These are phyloP conservation scores for Brachypalpus laphriformis DNA, from an alignment of 2,888 invertebrate species.

Conservation along the genomic window DNA sequence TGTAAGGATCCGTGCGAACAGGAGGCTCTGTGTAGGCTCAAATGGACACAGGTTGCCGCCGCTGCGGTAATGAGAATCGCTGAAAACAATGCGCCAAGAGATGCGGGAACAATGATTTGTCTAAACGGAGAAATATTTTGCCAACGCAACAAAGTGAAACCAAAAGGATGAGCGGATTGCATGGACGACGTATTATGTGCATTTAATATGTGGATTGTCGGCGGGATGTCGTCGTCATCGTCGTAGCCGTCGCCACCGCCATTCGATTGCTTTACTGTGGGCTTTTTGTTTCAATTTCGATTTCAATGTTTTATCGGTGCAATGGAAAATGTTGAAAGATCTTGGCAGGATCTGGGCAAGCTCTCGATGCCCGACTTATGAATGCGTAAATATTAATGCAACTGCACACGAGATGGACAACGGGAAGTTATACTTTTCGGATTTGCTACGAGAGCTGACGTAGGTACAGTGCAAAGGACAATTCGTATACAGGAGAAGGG, in stretches of 20 bases:
- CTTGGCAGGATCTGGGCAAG: not conserved
- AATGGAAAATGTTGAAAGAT: not conserved
- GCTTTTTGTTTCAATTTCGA: conserved; percentile 36
- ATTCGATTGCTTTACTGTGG: conserved; percentile 75
- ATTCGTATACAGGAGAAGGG: no score
- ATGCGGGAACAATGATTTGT: conserved; percentile 73
- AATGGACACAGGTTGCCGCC: conserved; percentile 16
- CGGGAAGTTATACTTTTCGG: conserved; percentile 23
- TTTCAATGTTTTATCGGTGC: conserved; percentile 13
- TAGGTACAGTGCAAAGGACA: no score
- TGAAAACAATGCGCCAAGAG: conserved; percentile 65
- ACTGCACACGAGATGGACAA: conserved; percentile 2
- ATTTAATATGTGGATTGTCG: conserved; percentile 66
- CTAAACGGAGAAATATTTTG: conserved; percentile 69
- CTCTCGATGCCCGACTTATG: conserved; percentile 49
- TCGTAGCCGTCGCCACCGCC: conserved; percentile 1
- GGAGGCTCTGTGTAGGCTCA: conserved; percentile 6
- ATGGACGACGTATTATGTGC: conserved; percentile 44
- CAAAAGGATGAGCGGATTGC: not conserved
- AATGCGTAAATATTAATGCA: conserved; percentile 63
- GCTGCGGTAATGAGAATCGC: conserved; percentile 70
- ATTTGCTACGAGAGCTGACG: no score
- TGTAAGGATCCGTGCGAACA: conserved; percentile 58
- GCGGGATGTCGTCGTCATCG: conserved; percentile 58
- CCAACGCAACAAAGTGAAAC: conserved; percentile 19